Evolutionary conservation across 2,113 vertebrate species (phyloP).

Genomic region (Lamprotornis superbus): DNA sequence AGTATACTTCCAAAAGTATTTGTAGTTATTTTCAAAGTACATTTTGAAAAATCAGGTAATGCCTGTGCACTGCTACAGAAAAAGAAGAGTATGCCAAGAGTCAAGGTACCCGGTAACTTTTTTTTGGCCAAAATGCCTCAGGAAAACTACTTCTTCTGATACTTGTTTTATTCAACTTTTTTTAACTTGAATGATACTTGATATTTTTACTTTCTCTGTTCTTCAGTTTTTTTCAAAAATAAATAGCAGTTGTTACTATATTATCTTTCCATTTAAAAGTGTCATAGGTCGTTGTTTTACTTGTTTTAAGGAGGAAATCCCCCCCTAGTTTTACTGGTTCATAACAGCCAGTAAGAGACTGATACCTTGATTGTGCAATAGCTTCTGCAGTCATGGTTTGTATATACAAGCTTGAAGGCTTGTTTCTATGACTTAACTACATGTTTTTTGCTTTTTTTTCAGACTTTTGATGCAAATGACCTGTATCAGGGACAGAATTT

Average conservation of each 20-base stretch:
- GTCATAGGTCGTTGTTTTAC: neutral
- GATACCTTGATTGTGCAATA: neutral
- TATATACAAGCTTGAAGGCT: neutral
- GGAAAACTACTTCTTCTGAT: neutral
- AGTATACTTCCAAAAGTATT: neutral
- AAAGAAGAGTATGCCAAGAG: neutral
- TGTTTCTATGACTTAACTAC: neutral
- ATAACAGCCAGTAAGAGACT: neutral
- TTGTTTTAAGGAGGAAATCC: accelerated
- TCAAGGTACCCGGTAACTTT: neutral
- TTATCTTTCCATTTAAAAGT: neutral
- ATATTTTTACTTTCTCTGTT: neutral
- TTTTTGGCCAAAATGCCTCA: neutral
- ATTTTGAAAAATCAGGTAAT: neutral
- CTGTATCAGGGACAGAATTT: constrained; percentile 96
- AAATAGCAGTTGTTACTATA: neutral
- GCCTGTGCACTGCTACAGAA: neutral
- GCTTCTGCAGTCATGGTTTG: neutral
- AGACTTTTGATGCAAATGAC: constrained; percentile 97
- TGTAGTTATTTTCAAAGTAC: neutral
- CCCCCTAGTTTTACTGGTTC: neutral
- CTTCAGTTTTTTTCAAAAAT: neutral
- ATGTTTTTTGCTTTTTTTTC: constrained; percentile 3
- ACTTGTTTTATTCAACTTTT: neutral
- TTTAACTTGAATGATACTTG: neutral